Evolutionary conservation across 2,888 invertebrate genomes (phyloP).

Genomic region (Diabrotica balteata): DNA sequence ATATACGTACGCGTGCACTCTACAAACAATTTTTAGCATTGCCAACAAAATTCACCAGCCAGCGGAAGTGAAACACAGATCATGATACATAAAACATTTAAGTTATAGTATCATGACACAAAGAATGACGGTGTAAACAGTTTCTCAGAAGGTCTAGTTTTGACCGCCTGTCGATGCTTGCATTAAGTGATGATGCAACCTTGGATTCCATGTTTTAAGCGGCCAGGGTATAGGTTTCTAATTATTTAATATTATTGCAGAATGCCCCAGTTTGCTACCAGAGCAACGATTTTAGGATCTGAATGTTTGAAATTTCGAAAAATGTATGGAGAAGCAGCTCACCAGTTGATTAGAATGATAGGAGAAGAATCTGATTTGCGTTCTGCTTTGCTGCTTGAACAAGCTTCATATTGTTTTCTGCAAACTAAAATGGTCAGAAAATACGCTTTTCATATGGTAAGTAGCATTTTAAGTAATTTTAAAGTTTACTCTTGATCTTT

Average conservation of each 20-base stretch:
- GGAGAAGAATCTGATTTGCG: conserved; percentile 97
- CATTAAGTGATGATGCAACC: no score
- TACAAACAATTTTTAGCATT: no score
- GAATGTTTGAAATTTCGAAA: conserved; percentile 84
- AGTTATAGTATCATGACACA: no score
- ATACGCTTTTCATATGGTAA: conserved; percentile 91
- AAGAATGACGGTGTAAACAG: no score
- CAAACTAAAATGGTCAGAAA: conserved; percentile 82
- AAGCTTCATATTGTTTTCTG: conserved; percentile 92
- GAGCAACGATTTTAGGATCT: conserved; percentile 88
- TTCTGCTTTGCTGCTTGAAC: conserved; percentile 92
- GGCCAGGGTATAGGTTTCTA: not conserved
- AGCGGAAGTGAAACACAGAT: no score
- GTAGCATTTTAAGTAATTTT: not conserved
- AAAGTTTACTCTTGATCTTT: not conserved
- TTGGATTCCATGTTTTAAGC: no score
- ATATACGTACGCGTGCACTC: no score
- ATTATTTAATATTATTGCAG: conserved; percentile 59
- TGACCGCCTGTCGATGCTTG: conserved; percentile 5
- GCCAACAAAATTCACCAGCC: no score
- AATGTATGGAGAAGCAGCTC: conserved; percentile 90
- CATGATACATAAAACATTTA: no score
- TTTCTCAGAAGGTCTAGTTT: no score
- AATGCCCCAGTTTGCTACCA: conserved; percentile 89
- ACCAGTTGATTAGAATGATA: conserved; percentile 93